Evolutionary conservation across 2,797 vertebrate species (phyloP).

Genomic region (Poeciliopsis gracilis): DNA sequence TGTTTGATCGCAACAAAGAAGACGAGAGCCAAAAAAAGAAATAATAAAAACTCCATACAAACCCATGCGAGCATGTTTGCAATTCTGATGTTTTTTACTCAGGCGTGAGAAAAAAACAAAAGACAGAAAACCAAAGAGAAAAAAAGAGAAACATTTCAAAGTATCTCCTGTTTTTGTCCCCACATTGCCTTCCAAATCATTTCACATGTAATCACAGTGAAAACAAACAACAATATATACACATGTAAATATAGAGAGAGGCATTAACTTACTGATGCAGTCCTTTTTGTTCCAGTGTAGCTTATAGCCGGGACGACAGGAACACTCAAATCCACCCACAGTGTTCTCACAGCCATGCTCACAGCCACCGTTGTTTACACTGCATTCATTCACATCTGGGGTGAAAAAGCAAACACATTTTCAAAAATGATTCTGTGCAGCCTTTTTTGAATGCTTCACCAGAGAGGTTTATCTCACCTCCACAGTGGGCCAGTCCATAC

Average conservation of each 20-base stretch:
- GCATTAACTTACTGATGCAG: conserved; percentile 93
- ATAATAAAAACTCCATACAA: conserved; percentile 19
- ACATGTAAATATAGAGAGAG: not conserved
- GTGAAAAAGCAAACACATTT: conserved; percentile 34
- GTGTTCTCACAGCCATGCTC: conserved; percentile 92
- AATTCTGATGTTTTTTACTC: conserved; percentile 50
- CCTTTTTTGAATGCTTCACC: not conserved
- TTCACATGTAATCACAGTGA: conserved; percentile 12
- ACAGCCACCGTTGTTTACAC: conserved; percentile 94
- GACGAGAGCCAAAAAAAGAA: conserved; percentile 3
- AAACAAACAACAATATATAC: not conserved
- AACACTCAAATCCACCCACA: conserved; percentile 88
- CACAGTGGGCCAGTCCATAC: conserved; percentile 94
- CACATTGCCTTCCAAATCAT: conserved; percentile 34
- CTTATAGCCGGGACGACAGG: conserved; percentile 88
- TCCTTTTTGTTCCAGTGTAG: conserved; percentile 99
- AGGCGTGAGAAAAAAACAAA: conserved; percentile 62
- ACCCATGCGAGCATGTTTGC: conserved; percentile 20
- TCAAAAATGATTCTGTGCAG: not conserved
- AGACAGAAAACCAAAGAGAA: conserved; percentile 77
- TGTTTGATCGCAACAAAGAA: conserved; percentile 22
- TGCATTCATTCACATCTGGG: conserved; percentile 95
- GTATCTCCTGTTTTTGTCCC: conserved; percentile 96
- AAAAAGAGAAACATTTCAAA: conserved; percentile 82
- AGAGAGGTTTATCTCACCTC: conserved; percentile 82